These are phyloP conservation scores for Limnephilus lunatus DNA, from an alignment of 2,888 invertebrate genomes.

Conservation along the genomic window DNA sequence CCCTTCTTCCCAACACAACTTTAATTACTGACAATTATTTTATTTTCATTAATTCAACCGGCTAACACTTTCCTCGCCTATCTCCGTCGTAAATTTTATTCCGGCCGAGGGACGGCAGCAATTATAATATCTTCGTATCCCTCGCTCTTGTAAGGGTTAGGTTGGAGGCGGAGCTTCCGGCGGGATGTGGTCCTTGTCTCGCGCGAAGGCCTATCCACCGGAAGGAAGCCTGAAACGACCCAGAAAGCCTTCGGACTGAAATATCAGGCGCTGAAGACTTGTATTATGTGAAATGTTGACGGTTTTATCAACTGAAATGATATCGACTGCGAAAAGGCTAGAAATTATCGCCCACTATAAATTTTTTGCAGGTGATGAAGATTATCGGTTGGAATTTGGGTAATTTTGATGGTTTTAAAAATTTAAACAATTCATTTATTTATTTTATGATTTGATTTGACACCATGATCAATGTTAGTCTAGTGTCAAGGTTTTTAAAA, in stretches of 20 bases:
- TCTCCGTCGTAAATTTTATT: neutral
- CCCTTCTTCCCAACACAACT: neutral
- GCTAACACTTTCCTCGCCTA: neutral
- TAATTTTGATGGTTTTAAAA: too few species aligned
- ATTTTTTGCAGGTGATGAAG: neutral
- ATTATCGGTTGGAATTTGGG: neutral
- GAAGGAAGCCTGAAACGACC: conserved; percentile 17
- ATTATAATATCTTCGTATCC: neutral
- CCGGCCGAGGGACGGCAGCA: neutral
- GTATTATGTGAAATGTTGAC: neutral
- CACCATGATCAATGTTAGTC: too few species aligned
- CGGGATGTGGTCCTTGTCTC: conserved; percentile 3
- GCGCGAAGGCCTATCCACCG: neutral
- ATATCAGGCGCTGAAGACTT: neutral
- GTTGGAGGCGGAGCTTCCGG: neutral
- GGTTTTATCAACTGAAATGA: neutral
- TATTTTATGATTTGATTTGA: too few species aligned
- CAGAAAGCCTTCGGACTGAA: neutral
- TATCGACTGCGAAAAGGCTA: neutral
- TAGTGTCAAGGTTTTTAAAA: too few species aligned
- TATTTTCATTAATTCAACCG: neutral
- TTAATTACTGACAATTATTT: neutral
- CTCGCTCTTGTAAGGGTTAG: neutral
- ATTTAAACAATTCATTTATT: too few species aligned
- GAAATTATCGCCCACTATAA: neutral